Evolutionary conservation across 1,140 invertebrate species (phyloP), one percentile per base, ranked within the genome.

Genomic region (Brachionus calyciflorus): DNA sequence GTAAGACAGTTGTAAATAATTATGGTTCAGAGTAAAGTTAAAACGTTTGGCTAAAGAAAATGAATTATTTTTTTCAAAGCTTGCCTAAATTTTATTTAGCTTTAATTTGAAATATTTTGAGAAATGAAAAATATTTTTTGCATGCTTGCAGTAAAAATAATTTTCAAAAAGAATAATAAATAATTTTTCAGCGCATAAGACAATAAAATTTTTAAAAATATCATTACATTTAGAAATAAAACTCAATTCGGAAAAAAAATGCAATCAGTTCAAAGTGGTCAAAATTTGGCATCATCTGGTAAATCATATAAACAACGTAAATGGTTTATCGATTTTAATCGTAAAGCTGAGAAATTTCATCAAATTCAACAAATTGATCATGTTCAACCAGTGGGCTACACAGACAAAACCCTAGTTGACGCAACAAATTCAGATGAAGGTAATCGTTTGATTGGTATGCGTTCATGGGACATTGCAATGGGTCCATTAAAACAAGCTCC

Each of bases 401-500:
- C 37, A 7, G 73, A 76, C 24, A 37, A 57, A 19, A 30, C 49
- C 5, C 17, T 76, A 3, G 4, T 21, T n/a, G 73, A 76, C 28
- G 40, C 49, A 19, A 21, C 30, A 21, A 76, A 44, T n/a, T 37
- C 21, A 44, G 73, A 76, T 30, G 73, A 76, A 30, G 73, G 49
- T 46, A 55, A 55, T 37, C 51, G 73, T 57, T 41, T 76, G 14
- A 55, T 76, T 26, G 73, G 49, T 0, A 57, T 55, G 37, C 48
- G 65, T 26, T 93, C 95, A 51, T 99, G 96, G 96, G 96, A 99
- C 84, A 88, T 98, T 55, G 96, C 96, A 0, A 82, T 98, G 3
- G 94, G 91, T 6, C 96, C 96, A 6, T 82, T 98, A 4, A 98
- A 97, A 79, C 86, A 91, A 85, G 87, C 98, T 37, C 96, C 96